These are phyloP conservation scores for Ochlodes sylvanus DNA, from an alignment of 2,888 invertebrate genomes.

Conservation along the genomic window DNA sequence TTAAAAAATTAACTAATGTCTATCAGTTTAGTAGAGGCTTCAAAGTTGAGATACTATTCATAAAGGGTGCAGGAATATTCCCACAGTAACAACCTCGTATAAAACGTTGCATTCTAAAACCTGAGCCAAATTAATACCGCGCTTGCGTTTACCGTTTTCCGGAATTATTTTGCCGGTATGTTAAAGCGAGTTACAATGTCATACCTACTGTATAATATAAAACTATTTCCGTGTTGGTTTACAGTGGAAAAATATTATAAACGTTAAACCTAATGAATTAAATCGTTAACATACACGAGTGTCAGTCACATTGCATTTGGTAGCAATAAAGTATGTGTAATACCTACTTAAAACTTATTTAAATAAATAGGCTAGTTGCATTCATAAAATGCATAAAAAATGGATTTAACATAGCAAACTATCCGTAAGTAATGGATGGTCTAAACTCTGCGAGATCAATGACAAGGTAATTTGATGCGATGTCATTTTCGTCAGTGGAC, in stretches of 20 bases:
- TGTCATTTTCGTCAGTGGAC: too few species aligned
- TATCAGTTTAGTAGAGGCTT: slow-evolving; percentile 11
- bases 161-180: slow-evolving; percentile 27
- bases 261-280: too few species aligned
- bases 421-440: too few species aligned
- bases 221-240: not conserved
- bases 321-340: too few species aligned
- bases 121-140: slow-evolving; percentile 33
- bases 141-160: slow-evolving; percentile 26
- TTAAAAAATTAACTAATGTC: not conserved
- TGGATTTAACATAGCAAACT: too few species aligned
- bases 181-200: slow-evolving; percentile 20
- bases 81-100: slow-evolving; percentile 22
- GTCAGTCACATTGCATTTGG: too few species aligned
- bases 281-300: too few species aligned
- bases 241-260: not conserved
- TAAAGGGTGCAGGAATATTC: slow-evolving; percentile 28
- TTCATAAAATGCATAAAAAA: too few species aligned
- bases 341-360: too few species aligned
- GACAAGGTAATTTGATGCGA: too few species aligned
- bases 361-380: too few species aligned
- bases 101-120: slow-evolving; percentile 33
- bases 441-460: too few species aligned
- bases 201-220: slow-evolving; percentile 11
- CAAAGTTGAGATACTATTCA: slow-evolving; percentile 33